phyloP scores from a whole-genome alignment of 2,113 vertebrate species.

The Dasypus novemcinctus region DNA sequence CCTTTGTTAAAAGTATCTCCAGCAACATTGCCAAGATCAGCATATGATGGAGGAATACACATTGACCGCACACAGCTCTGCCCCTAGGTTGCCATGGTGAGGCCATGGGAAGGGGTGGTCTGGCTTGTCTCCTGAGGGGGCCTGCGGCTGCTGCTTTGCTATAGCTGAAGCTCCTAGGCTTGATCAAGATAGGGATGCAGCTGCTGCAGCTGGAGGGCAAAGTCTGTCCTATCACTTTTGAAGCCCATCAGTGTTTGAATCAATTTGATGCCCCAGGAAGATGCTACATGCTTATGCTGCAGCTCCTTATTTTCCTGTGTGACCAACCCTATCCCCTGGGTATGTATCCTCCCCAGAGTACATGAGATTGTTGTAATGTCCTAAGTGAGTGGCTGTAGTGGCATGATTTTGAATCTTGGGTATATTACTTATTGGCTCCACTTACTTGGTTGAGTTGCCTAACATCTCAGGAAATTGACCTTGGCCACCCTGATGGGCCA shows the following conservation, averaged over 20 bases:
- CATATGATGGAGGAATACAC: too few species aligned
- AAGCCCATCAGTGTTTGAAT: neutral
- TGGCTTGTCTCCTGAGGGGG: too few species aligned
- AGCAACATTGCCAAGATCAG: too few species aligned
- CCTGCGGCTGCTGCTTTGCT: too few species aligned
- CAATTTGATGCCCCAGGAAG: neutral
- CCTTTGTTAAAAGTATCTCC: too few species aligned
- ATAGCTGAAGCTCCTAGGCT: too few species aligned
- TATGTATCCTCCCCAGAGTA: fast-evolving
- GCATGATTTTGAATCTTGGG: neutral
- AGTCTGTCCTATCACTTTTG: neutral
- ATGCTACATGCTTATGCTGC: neutral
- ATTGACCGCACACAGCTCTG: too few species aligned
- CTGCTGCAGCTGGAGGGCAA: too few species aligned
- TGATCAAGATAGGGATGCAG: too few species aligned
- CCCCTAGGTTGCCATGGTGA: too few species aligned
- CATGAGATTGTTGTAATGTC: neutral
- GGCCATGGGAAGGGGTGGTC: too few species aligned
- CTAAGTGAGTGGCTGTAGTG: neutral
- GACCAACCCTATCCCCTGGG: neutral
- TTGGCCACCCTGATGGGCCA: neutral
- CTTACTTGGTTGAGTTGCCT: neutral
- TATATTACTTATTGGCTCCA: fast-evolving
- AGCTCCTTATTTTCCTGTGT: neutral
- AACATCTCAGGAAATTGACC: neutral